These are phyloP conservation scores for Drepana falcataria DNA, from an alignment of 2,888 invertebrate genomes.

Conservation along the genomic window DNA sequence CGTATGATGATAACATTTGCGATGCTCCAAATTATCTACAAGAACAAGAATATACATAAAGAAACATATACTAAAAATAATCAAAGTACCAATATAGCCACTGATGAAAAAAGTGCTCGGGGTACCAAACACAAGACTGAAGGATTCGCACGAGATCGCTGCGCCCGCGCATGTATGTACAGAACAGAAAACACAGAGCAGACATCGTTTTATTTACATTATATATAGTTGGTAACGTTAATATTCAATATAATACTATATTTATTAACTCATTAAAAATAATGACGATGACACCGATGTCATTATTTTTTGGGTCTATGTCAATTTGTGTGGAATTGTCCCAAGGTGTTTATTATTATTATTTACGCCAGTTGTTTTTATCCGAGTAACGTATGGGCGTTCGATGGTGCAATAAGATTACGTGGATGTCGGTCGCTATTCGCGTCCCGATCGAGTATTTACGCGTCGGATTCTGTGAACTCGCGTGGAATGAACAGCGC, in stretches of 20 bases:
- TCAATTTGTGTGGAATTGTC: no score
- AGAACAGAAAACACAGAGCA: not conserved
- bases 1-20: no score
- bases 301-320: no score
- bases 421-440: constrained; percentile 9
- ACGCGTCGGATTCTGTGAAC: constrained; percentile 20
- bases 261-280: no score
- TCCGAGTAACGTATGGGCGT: not conserved
- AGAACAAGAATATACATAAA: not conserved
- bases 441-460: constrained; percentile 5
- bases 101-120: not conserved
- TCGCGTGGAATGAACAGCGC: constrained; percentile 15
- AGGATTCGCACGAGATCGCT: not conserved
- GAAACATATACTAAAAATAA: constrained; percentile 1
- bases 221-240: no score
- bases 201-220: no score
- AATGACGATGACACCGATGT: no score
- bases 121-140: not conserved
- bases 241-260: no score
- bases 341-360: no score
- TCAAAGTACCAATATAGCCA: constrained; percentile 8
- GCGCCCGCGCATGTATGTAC: not conserved
- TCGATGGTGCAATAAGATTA: constrained; percentile 3
- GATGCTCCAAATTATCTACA: not conserved
- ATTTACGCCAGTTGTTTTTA: not conserved